Conservation (phyloP, 2,113 vertebrate genomes). For the Chaetorhynchus papuensis region DNA sequence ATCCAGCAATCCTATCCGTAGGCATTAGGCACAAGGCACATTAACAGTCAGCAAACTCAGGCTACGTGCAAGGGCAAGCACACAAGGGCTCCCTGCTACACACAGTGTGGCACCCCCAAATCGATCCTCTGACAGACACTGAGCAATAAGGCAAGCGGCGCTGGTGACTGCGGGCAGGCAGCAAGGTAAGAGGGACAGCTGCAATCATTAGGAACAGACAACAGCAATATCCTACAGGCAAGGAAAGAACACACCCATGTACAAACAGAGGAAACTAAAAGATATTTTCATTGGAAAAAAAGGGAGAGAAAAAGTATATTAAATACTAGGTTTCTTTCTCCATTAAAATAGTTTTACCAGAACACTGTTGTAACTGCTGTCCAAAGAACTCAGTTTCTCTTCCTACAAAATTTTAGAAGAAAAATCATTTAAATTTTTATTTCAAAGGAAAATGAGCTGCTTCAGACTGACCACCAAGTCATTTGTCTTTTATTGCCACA, state of each 20-base stretch:
- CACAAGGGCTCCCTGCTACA: background rate
- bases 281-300: too few relatives aligned
- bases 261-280: background rate
- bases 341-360: background rate
- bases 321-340: background rate
- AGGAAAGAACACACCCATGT: background rate
- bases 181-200: background rate
- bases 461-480: background rate
- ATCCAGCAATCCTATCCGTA: background rate
- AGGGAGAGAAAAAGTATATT: too few relatives aligned
- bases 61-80: background rate
- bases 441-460: background rate
- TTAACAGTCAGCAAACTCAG: background rate
- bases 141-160: background rate
- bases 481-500: background rate
- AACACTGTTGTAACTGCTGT: background rate
- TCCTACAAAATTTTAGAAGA: background rate
- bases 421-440: background rate
- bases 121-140: background rate
- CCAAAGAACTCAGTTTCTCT: background rate
- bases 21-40: background rate
- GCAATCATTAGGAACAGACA: background rate
- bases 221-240: background rate
- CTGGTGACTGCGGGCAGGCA: background rate
- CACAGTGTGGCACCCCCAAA: background rate